Conservation (phyloP, 2,113 vertebrate genomes). For the Setophaga coronata region DNA sequence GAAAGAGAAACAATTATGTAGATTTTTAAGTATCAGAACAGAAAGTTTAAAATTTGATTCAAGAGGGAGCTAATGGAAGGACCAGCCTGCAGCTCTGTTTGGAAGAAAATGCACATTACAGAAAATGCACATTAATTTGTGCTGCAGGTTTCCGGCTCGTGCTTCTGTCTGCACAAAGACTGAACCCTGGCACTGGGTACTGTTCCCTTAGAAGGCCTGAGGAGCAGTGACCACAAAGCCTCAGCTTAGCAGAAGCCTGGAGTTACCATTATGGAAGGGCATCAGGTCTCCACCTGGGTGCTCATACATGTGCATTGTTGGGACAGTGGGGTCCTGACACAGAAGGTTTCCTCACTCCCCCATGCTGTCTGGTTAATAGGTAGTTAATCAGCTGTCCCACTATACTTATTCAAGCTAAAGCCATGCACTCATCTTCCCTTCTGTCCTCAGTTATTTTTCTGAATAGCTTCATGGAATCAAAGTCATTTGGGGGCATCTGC, state of each 20-base stretch:
- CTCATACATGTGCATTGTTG: not conserved
- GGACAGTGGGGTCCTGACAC: not conserved
- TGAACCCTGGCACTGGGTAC: not conserved
- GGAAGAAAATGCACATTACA: not conserved
- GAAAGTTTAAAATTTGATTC: constrained; percentile 9
- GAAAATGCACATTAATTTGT: not conserved
- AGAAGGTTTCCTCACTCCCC: not conserved
- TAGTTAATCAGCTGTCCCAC: not conserved
- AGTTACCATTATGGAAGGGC: not conserved
- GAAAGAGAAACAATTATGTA: not conserved
- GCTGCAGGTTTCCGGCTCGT: not conserved
- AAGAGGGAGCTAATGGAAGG: not conserved
- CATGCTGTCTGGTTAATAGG: not conserved
- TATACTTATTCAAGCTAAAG: not conserved
- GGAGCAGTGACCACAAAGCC: not conserved
- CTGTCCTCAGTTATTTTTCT: not conserved
- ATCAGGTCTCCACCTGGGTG: not conserved
- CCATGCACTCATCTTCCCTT: not conserved
- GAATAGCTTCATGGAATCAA: not conserved
- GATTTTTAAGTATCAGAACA: not conserved
- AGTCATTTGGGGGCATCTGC: not conserved
- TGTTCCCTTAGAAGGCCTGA: not conserved
- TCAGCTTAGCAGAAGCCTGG: not conserved
- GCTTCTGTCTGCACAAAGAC: not conserved
- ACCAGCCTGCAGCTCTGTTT: not conserved